phyloP scores from a whole-genome alignment of 2,113 vertebrate genomes.

The Struthidea cinerea region DNA sequence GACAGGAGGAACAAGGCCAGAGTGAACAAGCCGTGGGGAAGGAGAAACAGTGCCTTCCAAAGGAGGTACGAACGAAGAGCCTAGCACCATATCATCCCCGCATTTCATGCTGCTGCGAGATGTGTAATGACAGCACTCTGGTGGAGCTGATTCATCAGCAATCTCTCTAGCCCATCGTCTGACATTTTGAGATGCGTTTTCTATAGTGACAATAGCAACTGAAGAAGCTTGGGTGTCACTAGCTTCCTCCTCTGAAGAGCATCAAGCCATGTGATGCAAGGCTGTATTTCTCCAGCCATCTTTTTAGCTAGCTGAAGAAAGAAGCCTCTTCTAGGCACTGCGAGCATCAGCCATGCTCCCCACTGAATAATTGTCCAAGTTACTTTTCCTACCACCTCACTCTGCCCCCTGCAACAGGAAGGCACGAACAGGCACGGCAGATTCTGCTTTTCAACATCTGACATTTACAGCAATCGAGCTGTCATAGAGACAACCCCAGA shows the following conservation, averaged over 20 bases:
- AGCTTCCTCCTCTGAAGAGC: not conserved
- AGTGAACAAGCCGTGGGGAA: not conserved
- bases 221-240: not conserved
- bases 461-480: not conserved
- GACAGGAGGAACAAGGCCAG: not conserved
- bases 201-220: not conserved
- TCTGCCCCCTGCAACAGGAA: too few relatives aligned
- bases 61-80: not conserved
- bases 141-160: not conserved
- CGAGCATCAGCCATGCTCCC: not conserved
- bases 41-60: not conserved
- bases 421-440: accelerated
- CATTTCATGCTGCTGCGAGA: not conserved
- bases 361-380: accelerated
- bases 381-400: not conserved
- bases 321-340: not conserved
- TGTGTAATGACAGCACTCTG: not conserved
- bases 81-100: not conserved
- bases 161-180: not conserved
- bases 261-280: not conserved
- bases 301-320: not conserved
- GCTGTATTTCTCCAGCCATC: not conserved
- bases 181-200: not conserved
- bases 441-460: not conserved
- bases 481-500: not conserved